Percentiles rank a stretch among this genome's conserved stretches.
These are phyloP conservation scores for Ciconia boyciana DNA, from an alignment of 2,113 vertebrate genomes.

Conservation along the genomic window DNA sequence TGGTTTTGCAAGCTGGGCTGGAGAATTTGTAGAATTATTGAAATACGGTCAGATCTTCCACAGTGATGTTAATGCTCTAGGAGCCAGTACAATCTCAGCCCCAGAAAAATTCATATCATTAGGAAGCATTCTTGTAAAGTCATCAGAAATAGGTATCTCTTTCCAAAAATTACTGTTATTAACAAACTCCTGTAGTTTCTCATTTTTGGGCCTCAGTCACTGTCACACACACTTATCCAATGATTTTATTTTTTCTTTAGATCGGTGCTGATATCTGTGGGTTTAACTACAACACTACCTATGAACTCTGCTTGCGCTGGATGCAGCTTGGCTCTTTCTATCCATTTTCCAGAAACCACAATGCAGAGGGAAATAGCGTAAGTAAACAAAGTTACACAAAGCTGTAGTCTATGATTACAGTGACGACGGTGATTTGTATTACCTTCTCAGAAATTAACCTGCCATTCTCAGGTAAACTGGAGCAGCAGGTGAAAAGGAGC, in stretches of 20 bases:
- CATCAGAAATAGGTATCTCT: background rate
- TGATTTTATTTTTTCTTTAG: constrained; percentile 57
- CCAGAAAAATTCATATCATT: background rate
- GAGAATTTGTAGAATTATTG: background rate
- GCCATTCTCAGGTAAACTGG: background rate
- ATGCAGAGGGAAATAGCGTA: constrained; percentile 77
- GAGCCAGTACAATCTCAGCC: background rate
- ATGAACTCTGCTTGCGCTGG: constrained; percentile 86
- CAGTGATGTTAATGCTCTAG: background rate
- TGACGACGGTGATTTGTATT: background rate
- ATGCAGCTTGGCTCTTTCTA: constrained; percentile 92
- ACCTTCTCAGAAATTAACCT: background rate
- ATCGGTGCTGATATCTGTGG: constrained; percentile 89
- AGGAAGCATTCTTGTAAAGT: background rate
- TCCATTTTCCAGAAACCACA: constrained; percentile 89
- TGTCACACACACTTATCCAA: background rate
- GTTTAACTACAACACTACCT: constrained; percentile 79
- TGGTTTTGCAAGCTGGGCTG: background rate
- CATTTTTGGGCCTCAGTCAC: background rate
- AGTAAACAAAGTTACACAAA: background rate
- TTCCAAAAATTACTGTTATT: background rate
- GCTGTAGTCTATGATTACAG: background rate
- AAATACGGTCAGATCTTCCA: background rate
- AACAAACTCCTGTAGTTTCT: background rate
- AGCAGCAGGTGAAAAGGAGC: background rate